Conservation (phyloP, 2,888 invertebrate species). For the Lasioglossum malachurum region DNA sequence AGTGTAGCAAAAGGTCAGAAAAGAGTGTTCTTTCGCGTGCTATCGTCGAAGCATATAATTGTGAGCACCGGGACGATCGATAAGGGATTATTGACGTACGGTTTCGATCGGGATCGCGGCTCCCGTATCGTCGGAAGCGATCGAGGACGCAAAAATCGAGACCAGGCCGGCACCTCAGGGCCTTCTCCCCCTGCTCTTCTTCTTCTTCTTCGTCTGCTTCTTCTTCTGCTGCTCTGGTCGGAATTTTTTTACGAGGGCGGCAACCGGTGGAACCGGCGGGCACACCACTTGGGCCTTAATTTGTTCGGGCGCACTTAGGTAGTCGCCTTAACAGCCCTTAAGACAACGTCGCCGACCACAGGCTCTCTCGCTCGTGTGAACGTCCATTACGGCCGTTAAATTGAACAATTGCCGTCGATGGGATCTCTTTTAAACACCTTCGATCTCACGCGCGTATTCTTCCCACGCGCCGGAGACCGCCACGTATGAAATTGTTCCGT, state of each 20-base stretch:
- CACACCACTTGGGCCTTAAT: conserved; percentile 62
- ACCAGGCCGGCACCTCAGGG: background rate
- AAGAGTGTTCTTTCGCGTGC: background rate
- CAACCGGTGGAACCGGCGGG: conserved; percentile 38
- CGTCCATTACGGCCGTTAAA: conserved; percentile 72
- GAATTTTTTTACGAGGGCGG: conserved; percentile 42
- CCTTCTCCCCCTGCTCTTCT: background rate
- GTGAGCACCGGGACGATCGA: background rate
- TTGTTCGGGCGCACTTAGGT: conserved; percentile 61
- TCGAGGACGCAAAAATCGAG: background rate
- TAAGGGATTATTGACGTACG: conserved; percentile 12
- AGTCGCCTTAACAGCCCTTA: conserved; percentile 70
- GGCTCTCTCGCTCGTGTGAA: conserved; percentile 62
- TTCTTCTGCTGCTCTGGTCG: background rate
- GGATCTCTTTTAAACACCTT: conserved; percentile 75
- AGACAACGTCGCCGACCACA: conserved; percentile 65
- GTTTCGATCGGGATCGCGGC: conserved; percentile 7
- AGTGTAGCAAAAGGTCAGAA: background rate
- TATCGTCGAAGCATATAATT: conserved; percentile 11
- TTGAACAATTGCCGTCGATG: conserved; percentile 80
- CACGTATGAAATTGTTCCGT: conserved; percentile 21
- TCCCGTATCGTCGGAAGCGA: conserved; percentile 1
- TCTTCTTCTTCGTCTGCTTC: background rate
- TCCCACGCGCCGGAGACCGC: conserved; percentile 72
- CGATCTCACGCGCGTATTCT: conserved; percentile 70